Evolutionary conservation across 2,113 vertebrate species (phyloP), one percentile per base, ranked within the genome.

Genomic region (Salvelinus sp.): DNA sequence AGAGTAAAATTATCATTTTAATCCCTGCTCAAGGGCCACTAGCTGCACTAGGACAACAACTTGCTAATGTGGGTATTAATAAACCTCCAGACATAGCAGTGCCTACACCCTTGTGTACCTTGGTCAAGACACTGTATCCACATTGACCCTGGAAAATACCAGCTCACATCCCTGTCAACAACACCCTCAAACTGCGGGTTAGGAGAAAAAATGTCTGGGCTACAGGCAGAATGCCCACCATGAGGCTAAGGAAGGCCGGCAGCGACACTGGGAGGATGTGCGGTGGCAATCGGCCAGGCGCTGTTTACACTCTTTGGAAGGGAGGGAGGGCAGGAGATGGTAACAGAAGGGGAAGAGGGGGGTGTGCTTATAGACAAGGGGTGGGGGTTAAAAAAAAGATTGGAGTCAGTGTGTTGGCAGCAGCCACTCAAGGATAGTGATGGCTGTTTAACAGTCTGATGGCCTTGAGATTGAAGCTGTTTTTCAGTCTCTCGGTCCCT

Each of bases 181-280:
- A 76, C 87, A 89, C 85, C 88, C 33, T 38, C 6, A 7, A 38
- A 7, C 38, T 9, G 6, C 38, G 38, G 84, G 75, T 78, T 80
- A 73, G 65, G 68, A 87, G 82, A 85, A 76, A 85, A 80, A 54
- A 12, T 64, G 57, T 74, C 78, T 72, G 66, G 18, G 18, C 18
- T 3, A 69, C 28, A 69, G 4, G n/a, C 47, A 67, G 66, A 74
- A 72, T 75, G 10, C 77, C 83, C 81, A 79, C 73, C 66, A 79
- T 69, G 83, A 88, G 89, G 87, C 82, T 82, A 82, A 92, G n/a
- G n/a, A n/a, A n/a, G 63, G 75, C 72, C 71, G 69, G 76, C 77
- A 69, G 72, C 70, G 44, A 85, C 76, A 60, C 81, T 23, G 76
- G 20, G 47, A 84, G 38, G 81, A 85, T 78, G 72, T 76, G 30